Evolutionary conservation across 2,888 invertebrate species (phyloP), one percentile per base, ranked within the genome.

Genomic region (Panzeria rudis): DNA sequence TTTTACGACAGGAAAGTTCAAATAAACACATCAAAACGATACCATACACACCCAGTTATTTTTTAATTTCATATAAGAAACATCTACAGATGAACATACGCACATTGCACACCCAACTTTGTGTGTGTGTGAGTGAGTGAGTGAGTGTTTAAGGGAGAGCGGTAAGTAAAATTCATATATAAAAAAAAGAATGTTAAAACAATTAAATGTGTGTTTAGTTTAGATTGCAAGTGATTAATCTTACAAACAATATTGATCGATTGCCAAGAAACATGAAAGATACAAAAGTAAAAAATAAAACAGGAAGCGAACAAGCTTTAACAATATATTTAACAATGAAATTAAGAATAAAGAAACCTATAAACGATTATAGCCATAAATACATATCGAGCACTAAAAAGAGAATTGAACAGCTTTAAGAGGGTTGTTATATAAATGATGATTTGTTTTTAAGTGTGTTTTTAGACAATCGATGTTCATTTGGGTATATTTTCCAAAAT

Each of bases 211-310:
- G 23, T 79, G 59, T 84, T 84, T 71, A 59, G 75, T 75, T 64
- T 50, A 76, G 79, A 84, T 84, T 75, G 71, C 69, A 25, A 69
- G 69, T 79, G 83, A 84, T 84, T 84, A 79, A 84, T 84, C 83
- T 69, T 15, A 54, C 29, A 13, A 25, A 17, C 5, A 59, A 59
- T 35, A 59, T 59, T 59, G 59, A 59, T 59, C 59, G 35, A 59
- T 59, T 32, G 59, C 32, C 17, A 17, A 17, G 35, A 35, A 59
- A 8, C 56, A 17, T 32, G 17, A 9, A 59, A 59, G 17, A 4
- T 35, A 35, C 17, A 29, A 32, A 59, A 9, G 15, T 15, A 29
- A 9, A 54, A 17, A 17, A 47, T 0, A 17, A 8, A 47, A 13
- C 23, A 23, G 9, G 9, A 50, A 50, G 7, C 13, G 5, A 25